Percentiles rank a stretch among this genome's conserved stretches.
Evolutionary conservation across 2,113 vertebrate genomes (phyloP).

Genomic region (Pelodiscus sinensis): DNA sequence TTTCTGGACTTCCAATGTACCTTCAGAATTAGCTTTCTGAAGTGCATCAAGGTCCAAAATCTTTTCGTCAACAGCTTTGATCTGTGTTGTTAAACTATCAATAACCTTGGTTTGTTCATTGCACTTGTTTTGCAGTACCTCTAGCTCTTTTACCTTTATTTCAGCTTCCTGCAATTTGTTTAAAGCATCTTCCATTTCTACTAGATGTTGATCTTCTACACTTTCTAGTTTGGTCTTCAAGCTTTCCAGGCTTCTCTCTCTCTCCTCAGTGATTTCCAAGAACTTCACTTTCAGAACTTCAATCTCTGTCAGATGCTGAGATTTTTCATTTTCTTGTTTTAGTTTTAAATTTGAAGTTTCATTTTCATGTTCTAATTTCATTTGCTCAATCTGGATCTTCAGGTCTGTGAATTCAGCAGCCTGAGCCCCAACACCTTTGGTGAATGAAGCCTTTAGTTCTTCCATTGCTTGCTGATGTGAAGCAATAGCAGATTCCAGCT

Average conservation of each 20-base stretch:
- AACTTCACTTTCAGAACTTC: slow-evolving; percentile 81
- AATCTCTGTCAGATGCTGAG: slow-evolving; percentile 75
- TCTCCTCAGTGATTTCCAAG: slow-evolving; percentile 82
- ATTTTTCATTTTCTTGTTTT: slow-evolving; percentile 78
- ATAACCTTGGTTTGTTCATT: slow-evolving; percentile 81
- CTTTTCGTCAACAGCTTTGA: slow-evolving; percentile 84
- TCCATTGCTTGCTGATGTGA: slow-evolving; percentile 93
- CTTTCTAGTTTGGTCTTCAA: slow-evolving; percentile 86
- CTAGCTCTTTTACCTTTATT: slow-evolving; percentile 91
- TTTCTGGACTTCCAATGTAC: slow-evolving; percentile 85
- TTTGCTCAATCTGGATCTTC: slow-evolving; percentile 85
- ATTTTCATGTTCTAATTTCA: slow-evolving; percentile 82
- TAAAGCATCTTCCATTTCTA: slow-evolving; percentile 96
- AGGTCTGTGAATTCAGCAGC: slow-evolving; percentile 84
- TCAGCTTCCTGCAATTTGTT: slow-evolving; percentile 92
- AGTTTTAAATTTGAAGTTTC: slow-evolving; percentile 79
- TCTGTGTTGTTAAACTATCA: slow-evolving; percentile 78
- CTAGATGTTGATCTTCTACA: slow-evolving; percentile 93
- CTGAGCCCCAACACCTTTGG: slow-evolving; percentile 83
- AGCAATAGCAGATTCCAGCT: slow-evolving; percentile 84
- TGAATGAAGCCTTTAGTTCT: slow-evolving; percentile 88
- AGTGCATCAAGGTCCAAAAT: slow-evolving; percentile 83
- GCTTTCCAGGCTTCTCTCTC: slow-evolving; percentile 86
- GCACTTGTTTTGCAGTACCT: slow-evolving; percentile 80
- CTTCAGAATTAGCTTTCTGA: slow-evolving; percentile 84